Conservation (phyloP, 2,888 invertebrate genomes). For the Hofmannophila pseudospretella region DNA sequence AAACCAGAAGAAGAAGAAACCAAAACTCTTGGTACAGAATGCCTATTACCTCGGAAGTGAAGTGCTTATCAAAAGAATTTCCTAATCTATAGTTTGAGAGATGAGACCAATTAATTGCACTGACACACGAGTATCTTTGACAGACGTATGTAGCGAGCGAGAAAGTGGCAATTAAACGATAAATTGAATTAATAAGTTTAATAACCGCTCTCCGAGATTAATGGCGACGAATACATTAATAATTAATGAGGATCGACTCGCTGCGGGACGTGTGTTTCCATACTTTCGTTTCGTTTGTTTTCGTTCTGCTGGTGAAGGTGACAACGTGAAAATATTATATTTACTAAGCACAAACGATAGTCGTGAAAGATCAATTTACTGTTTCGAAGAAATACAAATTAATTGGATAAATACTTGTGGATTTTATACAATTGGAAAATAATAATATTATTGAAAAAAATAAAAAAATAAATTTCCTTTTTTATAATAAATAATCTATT, state of each 20-base stretch:
- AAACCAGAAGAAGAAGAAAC: too few species aligned
- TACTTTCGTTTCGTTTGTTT: constrained; percentile 45
- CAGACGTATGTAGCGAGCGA: constrained; percentile 8
- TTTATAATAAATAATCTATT: too few species aligned
- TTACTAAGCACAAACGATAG: too few species aligned
- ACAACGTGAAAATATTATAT: constrained; percentile 4
- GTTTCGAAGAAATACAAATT: too few species aligned
- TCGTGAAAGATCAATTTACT: too few species aligned
- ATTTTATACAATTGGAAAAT: too few species aligned
- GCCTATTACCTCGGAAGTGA: too few species aligned
- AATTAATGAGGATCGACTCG: constrained; percentile 12
- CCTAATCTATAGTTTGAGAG: neutral
- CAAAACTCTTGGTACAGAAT: too few species aligned
- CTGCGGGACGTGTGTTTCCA: constrained; percentile 21
- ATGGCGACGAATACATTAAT: constrained; percentile 16
- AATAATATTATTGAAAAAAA: too few species aligned
- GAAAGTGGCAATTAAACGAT: constrained; percentile 22
- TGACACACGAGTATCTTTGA: neutral
- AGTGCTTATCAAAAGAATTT: too few species aligned
- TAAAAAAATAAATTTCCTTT: too few species aligned
- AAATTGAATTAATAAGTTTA: constrained; percentile 17
- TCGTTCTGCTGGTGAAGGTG: constrained; percentile 24
- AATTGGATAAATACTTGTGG: too few species aligned
- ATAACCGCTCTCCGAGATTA: constrained; percentile 15
- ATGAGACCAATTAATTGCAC: neutral